Evolutionary conservation across 1,140 invertebrate genomes (phyloP), one percentile per base, ranked within the genome.

Genomic region (Megalopta genalis): DNA sequence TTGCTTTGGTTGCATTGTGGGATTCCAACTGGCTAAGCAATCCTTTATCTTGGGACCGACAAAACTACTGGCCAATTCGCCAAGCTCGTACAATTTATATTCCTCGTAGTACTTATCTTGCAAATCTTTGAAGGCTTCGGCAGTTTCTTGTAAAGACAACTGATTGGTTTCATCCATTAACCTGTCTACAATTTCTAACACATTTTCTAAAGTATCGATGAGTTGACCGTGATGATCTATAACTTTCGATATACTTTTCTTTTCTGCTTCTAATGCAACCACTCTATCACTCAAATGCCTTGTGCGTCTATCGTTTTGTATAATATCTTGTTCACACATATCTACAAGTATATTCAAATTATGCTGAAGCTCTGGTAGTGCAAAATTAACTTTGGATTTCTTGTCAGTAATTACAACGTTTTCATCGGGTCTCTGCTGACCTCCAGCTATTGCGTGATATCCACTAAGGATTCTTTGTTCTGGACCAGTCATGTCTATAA

Each of bases 401-500:
- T 96, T 95, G 68, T 95, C 94, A 62, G 90, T 91, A 21, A 89
- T 80, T 6, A 88, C 67, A 52, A 93, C 86, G 59, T 88, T 92
- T 70, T 95, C 93, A 71, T 95, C 94, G 2, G 92, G 94, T 84
- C 86, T 94, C 84, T 93, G 95, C 93, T 94, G 95, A 90, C 95
- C 94, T 90, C 94, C 94, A 91, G 94, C 91, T 93, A 96, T 95
- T 0, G 98, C 98, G 93, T 99, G 98, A 91, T 99, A 99, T 18
- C 98, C 98, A 90, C 97, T 98, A 0, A 99, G 94, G 49, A 99
- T 97, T 86, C 97, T 95, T 88, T 98, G 96, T 91, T 99, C 97
- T 0, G 97, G 97, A 5, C 98, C 99, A 54, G 98, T 99, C 98
- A 99, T 98, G 90, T 99, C 99, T 80, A 99, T 99, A 9, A 99